Base-by-base conservation (phyloP, 2,797 vertebrate genomes). In the Bradypus variegatus region DNA sequence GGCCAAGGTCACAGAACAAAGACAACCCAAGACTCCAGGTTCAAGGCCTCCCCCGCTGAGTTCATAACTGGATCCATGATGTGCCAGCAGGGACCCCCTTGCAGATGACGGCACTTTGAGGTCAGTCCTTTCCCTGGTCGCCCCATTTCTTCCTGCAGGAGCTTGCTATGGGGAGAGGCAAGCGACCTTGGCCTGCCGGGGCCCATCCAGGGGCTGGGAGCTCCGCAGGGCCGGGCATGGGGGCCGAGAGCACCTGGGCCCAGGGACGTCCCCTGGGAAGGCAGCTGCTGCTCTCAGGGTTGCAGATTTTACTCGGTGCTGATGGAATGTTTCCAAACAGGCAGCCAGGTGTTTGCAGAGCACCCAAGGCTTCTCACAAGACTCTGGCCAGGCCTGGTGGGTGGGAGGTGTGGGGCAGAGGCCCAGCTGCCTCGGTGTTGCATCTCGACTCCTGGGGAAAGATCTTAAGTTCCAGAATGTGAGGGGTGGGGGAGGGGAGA, bases 301-400 rank as follows among this genome's bases (percentile, higher is more conserved):
- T 91, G 78, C 27, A 23, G 95, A 81, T 96, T 97, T 94, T 81
- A 88, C 89, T 96, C 93, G 79, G 92, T 90, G 86, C 86, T 95
- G 95, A 96, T 92, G 90, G 92, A 95, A 94, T 93, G 89, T 94
- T 96, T 97, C 93, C 93, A 91, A 87, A 92, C 65, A 90, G 92
- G 83, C 91, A 93, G 94, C 91, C 91, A 33, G 55, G 75, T 60
- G 78, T 84, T 65, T 50, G 55, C 69, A 82, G 85, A 82, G 41
- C 58, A 88, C 21, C 19, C 38, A 21, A 14, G 73, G n/a, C 73
- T 60, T 89, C 94, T 76, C 1, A 4, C n/a, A 86, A 77, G 77
- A 18, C 27, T 83, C 50, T 2, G 75, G 55, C 62, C 29, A 14
- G 73, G 21, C 25, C 50, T 0, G 25, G 60, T 3, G n/a, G 72